phyloP scores from a whole-genome alignment of 1,140 invertebrate species.

The Drosophila aff. region DNA sequence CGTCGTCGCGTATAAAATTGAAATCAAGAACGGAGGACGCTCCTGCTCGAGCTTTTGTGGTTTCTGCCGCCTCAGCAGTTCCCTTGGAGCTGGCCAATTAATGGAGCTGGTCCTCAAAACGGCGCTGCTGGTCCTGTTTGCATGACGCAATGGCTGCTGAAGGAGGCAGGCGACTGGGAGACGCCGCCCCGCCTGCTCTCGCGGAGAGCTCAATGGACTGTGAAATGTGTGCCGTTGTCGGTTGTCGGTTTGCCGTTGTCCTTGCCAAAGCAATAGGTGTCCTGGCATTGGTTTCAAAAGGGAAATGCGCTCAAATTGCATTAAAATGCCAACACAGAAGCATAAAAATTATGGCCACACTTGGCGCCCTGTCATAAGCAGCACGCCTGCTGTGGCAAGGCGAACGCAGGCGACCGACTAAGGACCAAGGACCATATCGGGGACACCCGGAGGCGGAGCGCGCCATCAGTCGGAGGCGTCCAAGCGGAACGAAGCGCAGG shows the following conservation, averaged over 20 bases:
- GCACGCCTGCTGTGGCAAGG: slow-evolving; percentile 71
- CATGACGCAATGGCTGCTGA: slow-evolving; percentile 64
- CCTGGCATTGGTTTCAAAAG: slow-evolving; percentile 83
- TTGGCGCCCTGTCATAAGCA: slow-evolving; percentile 77
- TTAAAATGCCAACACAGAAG: slow-evolving; percentile 82
- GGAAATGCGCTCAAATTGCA: slow-evolving; percentile 82
- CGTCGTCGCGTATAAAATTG: slow-evolving; percentile 40
- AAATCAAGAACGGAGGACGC: slow-evolving; percentile 47
- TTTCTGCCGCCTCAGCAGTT: slow-evolving; percentile 65
- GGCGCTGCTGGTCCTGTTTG: slow-evolving; percentile 60
- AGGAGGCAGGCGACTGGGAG: slow-evolving; percentile 56
- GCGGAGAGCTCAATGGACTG: slow-evolving; percentile 71
- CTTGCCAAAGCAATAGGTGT: slow-evolving; percentile 83
- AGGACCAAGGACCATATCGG: slow-evolving; percentile 20
- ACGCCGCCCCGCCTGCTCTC: slow-evolving; percentile 42
- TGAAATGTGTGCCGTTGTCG: slow-evolving; percentile 76
- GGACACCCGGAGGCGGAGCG: slow-evolving; percentile 25
- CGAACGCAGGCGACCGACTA: slow-evolving; percentile 9
- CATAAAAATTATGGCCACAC: slow-evolving; percentile 81
- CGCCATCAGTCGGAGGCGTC: slow-evolving; percentile 76
- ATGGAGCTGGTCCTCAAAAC: slow-evolving; percentile 36
- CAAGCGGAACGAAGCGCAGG: slow-evolving; percentile 79
- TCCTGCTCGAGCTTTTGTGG: slow-evolving; percentile 21
- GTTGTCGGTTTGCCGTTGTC: slow-evolving; percentile 58
- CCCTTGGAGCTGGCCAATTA: slow-evolving; percentile 61